Evolutionary conservation across 2,113 vertebrate genomes (phyloP), one percentile per base, ranked within the genome.

Genomic region (Heloderma charlesbogerti): DNA sequence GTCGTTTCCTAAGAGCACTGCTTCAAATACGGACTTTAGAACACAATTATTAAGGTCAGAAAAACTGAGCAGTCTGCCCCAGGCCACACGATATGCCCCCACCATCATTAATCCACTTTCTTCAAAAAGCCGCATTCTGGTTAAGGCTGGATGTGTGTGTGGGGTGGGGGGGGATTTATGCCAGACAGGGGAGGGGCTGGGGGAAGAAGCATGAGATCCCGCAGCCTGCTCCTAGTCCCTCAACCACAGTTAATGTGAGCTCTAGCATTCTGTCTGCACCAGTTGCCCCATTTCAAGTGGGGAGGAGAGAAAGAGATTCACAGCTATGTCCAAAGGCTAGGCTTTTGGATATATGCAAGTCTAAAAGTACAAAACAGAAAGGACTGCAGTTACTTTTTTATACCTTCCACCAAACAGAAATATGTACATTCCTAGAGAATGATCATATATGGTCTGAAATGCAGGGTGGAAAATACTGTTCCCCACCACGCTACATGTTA

Each of bases 21-120:
- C 82, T 89, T 72, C 82, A 54, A 84, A 86, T 74, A 80, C 34
- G 45, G 86, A 87, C 86, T 95, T 93, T 29, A 89, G 91, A 90
- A 91, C 72, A 54, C 82, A 67, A 34, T 3, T 45, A 13, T 18
- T 9, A 22, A 48, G 2, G 6, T 34, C 6, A 6, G 9, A 69
- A 10, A 27, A 71, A 22, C 40, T 20, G 13, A 31, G 20, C 15
- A 34, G 66, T 20, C 43, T 48, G 12, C 31, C 34, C 16, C 20
- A 4, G 43, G 3, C 37, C 18, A 27, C 25, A 67, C 67, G 5
- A 71, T 22, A 74, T 7, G 27, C 27, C 22, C 2, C 18, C 77
- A 79, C 43, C 77, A 71, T 6, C 66, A 29, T 34, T 20, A 34
- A 2, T 71, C 31, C 69, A 71, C 29, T 71, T 31, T 34, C 69